A percentile compares a stretch with the other conserved stretches of the same genome.
Evolutionary conservation across 2,888 invertebrate species (phyloP).

Genomic region (Xestia rhomboidea): DNA sequence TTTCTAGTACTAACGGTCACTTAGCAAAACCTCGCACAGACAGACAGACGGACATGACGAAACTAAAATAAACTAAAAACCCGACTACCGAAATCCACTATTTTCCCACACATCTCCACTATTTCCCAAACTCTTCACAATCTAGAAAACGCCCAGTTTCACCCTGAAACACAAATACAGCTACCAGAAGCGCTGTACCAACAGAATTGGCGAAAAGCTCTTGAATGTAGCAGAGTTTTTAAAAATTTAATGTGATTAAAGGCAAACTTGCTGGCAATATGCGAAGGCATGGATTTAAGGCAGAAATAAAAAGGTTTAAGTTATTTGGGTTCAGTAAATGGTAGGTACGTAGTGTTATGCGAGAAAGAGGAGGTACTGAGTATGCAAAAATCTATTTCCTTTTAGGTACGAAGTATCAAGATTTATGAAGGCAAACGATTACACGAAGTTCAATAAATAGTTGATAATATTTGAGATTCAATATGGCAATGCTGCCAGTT

Average conservation of each 20-base stretch:
- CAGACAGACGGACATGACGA: no score
- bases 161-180: conserved; percentile 29
- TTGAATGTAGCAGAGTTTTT: conserved; percentile 52
- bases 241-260: conserved; percentile 76
- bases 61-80: no score
- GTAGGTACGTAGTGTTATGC: not conserved
- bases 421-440: not conserved
- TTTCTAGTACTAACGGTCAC: no score
- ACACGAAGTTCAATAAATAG: not conserved
- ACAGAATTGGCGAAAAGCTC: conserved; percentile 40
- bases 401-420: not conserved
- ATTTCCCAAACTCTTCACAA: conserved; percentile 6
- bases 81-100: not conserved
- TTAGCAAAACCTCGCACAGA: no score
- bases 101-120: not conserved
- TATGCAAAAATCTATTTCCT: conserved; percentile 33
- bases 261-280: conserved; percentile 51
- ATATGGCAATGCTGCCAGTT: not conserved
- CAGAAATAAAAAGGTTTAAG: conserved; percentile 34
- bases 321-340: conserved; percentile 20
- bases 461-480: not conserved
- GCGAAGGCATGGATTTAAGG: conserved; percentile 35
- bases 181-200: conserved; percentile 39
- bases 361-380: conserved; percentile 10
- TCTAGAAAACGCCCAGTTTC: conserved; percentile 6